Conservation (phyloP, 2,888 invertebrate genomes). For the Lasius platythorax region DNA sequence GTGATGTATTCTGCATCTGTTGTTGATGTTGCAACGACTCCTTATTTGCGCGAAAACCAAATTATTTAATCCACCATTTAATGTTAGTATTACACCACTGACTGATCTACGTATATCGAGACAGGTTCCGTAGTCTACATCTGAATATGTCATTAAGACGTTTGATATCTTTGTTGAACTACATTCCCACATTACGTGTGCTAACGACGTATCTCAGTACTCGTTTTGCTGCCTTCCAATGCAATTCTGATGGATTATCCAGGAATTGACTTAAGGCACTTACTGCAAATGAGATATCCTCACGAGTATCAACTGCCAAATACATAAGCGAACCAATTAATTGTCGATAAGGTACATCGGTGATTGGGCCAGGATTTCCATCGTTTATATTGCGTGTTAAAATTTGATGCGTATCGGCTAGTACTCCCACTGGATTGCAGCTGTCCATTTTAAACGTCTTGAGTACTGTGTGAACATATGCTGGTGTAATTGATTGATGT, state of each 20-base stretch:
- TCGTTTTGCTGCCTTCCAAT: neutral
- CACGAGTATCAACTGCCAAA: neutral
- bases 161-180: neutral
- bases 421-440: no score
- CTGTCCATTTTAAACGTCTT: neutral
- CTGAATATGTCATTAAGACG: neutral
- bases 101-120: neutral
- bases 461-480: neutral
- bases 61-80: neutral
- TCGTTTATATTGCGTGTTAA: neutral
- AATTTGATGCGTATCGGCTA: neutral
- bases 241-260: neutral
- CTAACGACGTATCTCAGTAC: conserved; percentile 2
- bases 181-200: neutral
- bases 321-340: conserved; percentile 21
- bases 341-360: neutral
- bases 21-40: neutral
- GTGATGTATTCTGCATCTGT: neutral
- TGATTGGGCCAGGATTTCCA: neutral
- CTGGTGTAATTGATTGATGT: neutral
- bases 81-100: neutral
- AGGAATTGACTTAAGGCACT: neutral
- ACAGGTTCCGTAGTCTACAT: conserved; percentile 3
- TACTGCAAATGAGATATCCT: neutral
- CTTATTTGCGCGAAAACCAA: neutral